A percentile compares a stretch with the other conserved stretches of the same genome.
These are phyloP conservation scores for Chrysina gloriosa DNA, from an alignment of 2,888 invertebrate genomes.

Conservation along the genomic window DNA sequence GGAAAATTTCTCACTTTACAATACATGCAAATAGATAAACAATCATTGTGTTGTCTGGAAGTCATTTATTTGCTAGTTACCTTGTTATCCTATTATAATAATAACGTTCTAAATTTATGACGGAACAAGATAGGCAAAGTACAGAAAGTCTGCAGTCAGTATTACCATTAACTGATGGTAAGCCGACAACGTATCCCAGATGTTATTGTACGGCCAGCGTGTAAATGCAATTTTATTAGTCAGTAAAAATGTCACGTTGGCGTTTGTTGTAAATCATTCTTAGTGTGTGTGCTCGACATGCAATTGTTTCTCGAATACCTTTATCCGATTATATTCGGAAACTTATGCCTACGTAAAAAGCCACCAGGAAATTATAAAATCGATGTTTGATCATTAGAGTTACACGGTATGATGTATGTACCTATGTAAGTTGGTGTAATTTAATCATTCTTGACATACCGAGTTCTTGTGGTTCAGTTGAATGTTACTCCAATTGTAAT, in stretches of 20 bases:
- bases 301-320: slow-evolving; percentile 12
- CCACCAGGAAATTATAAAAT: not conserved
- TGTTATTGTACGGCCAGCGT: not conserved
- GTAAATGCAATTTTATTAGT: slow-evolving; percentile 3
- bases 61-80: not conserved
- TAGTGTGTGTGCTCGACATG: not conserved
- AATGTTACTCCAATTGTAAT: too few species aligned
- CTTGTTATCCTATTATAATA: slow-evolving; percentile 16
- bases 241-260: slow-evolving; percentile 18
- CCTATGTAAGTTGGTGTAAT: too few species aligned
- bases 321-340: not conserved
- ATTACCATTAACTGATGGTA: not conserved
- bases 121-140: not conserved
- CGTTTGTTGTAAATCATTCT: slow-evolving; percentile 32
- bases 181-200: slow-evolving; percentile 16
- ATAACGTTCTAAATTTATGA: slow-evolving; percentile 10
- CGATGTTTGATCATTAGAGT: not conserved
- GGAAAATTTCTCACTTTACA: not conserved
- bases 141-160: not conserved
- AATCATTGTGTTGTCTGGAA: not conserved
- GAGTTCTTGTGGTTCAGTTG: too few species aligned
- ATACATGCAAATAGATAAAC: not conserved
- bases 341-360: not conserved
- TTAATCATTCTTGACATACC: too few species aligned
- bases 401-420: not conserved